Evolutionary conservation across 2,797 vertebrate genomes (phyloP).

Genomic region (Poliocrania exsul): DNA sequence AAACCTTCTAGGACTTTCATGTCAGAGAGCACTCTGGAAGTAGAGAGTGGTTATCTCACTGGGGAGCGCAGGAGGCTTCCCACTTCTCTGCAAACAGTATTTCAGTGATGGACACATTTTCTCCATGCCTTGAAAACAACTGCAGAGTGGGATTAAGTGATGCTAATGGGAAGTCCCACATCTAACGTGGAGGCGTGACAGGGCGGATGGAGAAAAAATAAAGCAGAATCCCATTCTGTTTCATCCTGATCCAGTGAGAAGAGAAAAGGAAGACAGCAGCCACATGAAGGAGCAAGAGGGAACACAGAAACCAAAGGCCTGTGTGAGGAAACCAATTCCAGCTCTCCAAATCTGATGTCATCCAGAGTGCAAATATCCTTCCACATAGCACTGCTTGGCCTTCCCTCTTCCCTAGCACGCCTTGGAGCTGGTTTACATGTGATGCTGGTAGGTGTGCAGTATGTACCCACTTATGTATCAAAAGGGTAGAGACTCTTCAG

Average conservation of each 20-base stretch:
- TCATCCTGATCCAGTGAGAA: slow-evolving; percentile 36
- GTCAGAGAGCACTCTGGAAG: neutral
- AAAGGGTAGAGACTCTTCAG: neutral
- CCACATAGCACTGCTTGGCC: accelerated
- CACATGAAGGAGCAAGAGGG: slow-evolving; percentile 34
- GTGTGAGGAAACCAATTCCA: neutral
- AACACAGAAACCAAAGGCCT: neutral
- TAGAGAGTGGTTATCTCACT: neutral
- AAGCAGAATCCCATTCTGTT: slow-evolving; percentile 12
- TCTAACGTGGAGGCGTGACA: neutral
- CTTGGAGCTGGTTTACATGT: neutral
- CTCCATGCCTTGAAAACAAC: neutral
- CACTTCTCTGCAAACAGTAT: neutral
- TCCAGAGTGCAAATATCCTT: neutral
- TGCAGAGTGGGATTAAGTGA: neutral
- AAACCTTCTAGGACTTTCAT: neutral
- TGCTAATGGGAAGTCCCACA: slow-evolving; percentile 2
- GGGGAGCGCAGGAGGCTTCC: neutral
- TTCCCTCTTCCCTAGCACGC: neutral
- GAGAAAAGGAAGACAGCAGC: neutral
- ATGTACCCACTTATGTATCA: accelerated
- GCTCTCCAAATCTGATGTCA: neutral
- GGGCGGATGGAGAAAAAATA: neutral
- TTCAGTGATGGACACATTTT: neutral
- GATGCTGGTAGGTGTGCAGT: neutral